Percentiles rank a stretch among this genome's conserved stretches.
phyloP scores from a whole-genome alignment of 2,888 invertebrate genomes.

The Orchesella flavescens region DNA sequence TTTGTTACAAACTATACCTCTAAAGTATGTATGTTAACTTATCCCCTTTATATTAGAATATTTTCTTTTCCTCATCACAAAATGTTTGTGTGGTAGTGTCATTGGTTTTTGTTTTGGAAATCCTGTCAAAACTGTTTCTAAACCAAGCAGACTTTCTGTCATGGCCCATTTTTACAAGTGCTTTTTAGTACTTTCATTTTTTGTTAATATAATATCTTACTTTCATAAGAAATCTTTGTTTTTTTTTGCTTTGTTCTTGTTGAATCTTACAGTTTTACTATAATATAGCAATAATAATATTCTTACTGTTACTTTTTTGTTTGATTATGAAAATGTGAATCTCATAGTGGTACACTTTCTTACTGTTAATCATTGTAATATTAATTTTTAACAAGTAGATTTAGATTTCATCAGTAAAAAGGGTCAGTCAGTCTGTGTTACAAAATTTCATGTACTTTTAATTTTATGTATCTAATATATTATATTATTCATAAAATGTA shows the following conservation, averaged over 20 bases:
- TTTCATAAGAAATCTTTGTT: too few relatives aligned
- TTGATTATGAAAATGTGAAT: constrained; percentile 38
- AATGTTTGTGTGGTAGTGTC: too few relatives aligned
- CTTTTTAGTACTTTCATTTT: too few relatives aligned
- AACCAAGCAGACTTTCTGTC: too few relatives aligned
- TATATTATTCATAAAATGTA: constrained; percentile 5
- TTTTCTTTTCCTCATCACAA: too few relatives aligned
- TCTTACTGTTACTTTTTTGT: neutral
- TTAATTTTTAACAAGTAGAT: neutral
- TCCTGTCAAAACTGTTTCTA: too few relatives aligned
- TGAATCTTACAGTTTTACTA: neutral
- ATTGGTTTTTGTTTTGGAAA: too few relatives aligned
- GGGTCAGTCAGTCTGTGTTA: constrained; percentile 61
- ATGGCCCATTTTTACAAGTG: too few relatives aligned
- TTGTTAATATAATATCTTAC: too few relatives aligned
- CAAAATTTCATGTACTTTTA: neutral
- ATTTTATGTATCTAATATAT: neutral
- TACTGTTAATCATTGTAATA: neutral
- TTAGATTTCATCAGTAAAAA: constrained; percentile 44
- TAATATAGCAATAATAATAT: neutral
- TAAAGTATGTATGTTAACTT: too few relatives aligned
- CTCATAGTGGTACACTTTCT: constrained; percentile 22
- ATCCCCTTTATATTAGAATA: too few relatives aligned
- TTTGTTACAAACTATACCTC: too few relatives aligned
- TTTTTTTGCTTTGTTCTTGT: neutral